Evolutionary conservation across 2,797 vertebrate species (phyloP).

Genomic region (Lagorchestes hirsutus): DNA sequence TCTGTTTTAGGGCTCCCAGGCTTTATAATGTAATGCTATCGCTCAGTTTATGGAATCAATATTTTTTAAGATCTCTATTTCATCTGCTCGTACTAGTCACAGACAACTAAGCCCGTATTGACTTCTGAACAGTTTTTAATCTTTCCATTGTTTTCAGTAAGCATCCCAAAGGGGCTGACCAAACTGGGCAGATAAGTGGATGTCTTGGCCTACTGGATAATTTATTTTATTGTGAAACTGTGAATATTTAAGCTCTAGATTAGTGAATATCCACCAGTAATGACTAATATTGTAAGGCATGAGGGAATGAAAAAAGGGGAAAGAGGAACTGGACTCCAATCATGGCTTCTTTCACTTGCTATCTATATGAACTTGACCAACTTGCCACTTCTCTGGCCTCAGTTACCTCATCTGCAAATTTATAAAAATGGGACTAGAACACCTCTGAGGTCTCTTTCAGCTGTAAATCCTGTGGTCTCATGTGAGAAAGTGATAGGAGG

Average conservation of each 20-base stretch:
- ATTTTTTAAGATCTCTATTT: slow-evolving; percentile 36
- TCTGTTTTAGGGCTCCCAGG: background rate
- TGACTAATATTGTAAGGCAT: background rate
- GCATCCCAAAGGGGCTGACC: background rate
- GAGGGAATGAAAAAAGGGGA: background rate
- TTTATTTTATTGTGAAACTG: slow-evolving; percentile 61
- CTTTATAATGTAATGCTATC: slow-evolving; percentile 34
- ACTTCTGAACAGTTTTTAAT: slow-evolving; percentile 36
- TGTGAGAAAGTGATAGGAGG: background rate
- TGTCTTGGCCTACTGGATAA: slow-evolving; percentile 35
- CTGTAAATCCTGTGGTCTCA: background rate
- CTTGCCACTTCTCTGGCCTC: background rate
- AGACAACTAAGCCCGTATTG: background rate
- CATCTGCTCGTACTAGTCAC: background rate
- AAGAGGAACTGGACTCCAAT: background rate
- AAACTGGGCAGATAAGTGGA: slow-evolving; percentile 36
- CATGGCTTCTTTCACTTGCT: background rate
- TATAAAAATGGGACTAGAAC: background rate
- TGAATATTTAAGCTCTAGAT: slow-evolving; percentile 43
- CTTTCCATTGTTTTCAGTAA: slow-evolving; percentile 55
- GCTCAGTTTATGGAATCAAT: slow-evolving; percentile 31
- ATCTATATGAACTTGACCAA: background rate
- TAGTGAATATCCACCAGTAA: slow-evolving; percentile 9
- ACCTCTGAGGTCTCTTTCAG: background rate
- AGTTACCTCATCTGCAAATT: background rate